Percentiles rank a stretch among this genome's conserved stretches.
Conservation (phyloP, 2,113 vertebrate genomes). For the Alouatta palliata region DNA sequence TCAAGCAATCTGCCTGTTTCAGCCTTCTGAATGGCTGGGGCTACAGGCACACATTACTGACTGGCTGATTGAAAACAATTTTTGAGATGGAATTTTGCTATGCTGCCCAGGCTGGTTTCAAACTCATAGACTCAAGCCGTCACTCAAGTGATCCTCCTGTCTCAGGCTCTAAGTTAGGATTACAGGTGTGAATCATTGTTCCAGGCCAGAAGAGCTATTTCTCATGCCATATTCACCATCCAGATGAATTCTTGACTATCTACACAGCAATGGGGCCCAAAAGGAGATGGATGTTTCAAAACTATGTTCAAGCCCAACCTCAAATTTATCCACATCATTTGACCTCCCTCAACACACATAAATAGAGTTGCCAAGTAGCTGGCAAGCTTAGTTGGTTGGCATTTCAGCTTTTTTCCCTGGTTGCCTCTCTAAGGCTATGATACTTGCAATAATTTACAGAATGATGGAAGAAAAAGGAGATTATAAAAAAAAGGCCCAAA, state of each 20-base stretch:
- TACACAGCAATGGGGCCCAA: neutral
- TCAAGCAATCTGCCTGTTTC: too few relatives aligned
- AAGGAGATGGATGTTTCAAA: neutral
- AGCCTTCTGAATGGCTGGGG: too few relatives aligned
- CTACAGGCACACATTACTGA: too few relatives aligned
- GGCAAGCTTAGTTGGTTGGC: neutral
- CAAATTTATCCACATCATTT: neutral
- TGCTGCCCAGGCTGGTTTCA: too few relatives aligned
- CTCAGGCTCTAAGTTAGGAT: too few relatives aligned
- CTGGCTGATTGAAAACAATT: too few relatives aligned
- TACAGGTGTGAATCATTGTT: too few relatives aligned
- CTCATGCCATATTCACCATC: neutral
- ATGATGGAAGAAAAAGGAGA: neutral
- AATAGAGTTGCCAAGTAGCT: neutral
- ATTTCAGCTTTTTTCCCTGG: neutral
- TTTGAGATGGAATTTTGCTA: too few relatives aligned
- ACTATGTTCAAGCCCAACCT: neutral
- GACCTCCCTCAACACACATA: neutral
- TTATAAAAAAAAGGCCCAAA: neutral
- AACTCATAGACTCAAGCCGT: too few relatives aligned
- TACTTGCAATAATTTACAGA: neutral
- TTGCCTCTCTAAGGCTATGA: neutral
- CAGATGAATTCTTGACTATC: neutral
- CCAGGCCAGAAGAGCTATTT: neutral
- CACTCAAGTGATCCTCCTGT: too few relatives aligned